These are phyloP conservation scores for Ophion costatus DNA, from an alignment of 2,888 invertebrate species.

Conservation along the genomic window DNA sequence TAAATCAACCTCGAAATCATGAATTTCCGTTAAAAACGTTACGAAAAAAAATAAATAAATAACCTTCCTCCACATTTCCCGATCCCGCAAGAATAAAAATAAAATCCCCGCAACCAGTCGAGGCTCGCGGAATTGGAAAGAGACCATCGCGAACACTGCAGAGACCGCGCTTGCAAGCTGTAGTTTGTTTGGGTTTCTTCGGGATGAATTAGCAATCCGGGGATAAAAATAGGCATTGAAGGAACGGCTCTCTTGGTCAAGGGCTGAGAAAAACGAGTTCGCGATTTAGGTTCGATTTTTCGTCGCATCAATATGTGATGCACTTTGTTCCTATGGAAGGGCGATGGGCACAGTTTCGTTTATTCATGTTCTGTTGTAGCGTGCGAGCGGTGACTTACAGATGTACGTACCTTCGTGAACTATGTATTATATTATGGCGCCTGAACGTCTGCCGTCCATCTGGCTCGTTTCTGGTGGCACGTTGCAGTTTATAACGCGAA, in stretches of 20 bases:
- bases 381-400: conserved; percentile 17
- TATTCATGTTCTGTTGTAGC: neutral
- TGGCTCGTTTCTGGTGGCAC: conserved; percentile 35
- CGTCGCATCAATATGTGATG: neutral
- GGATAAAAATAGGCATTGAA: conserved; percentile 1
- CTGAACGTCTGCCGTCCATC: conserved; percentile 58
- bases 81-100: too few relatives aligned
- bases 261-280: conserved; percentile 24
- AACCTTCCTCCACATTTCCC: too few relatives aligned
- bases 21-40: too few relatives aligned
- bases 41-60: too few relatives aligned
- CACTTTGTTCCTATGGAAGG: neutral
- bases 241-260: conserved; percentile 26
- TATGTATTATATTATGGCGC: conserved; percentile 26
- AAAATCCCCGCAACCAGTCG: too few relatives aligned
- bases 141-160: too few relatives aligned
- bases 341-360: neutral
- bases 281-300: conserved; percentile 1
- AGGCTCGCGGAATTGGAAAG: too few relatives aligned
- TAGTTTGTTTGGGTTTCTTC: neutral
- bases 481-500: conserved; percentile 45
- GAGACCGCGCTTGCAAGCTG: too few relatives aligned
- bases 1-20: too few relatives aligned
- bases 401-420: conserved; percentile 28
- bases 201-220: neutral